Conservation (phyloP, 2,797 vertebrate genomes). For the Anolis apletophallus region DNA sequence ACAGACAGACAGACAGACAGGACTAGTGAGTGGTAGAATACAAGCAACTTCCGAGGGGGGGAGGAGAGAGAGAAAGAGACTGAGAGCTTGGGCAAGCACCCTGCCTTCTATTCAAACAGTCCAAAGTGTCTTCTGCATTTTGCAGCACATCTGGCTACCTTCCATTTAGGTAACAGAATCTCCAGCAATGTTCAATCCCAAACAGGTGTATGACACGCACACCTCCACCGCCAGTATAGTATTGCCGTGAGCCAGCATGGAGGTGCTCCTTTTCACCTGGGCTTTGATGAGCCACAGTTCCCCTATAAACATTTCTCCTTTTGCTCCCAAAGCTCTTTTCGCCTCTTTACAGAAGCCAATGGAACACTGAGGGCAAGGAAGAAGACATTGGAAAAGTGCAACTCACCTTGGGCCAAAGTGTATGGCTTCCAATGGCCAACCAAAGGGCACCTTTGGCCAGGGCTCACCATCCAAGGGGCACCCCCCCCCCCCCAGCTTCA, state of each 20-base stretch:
- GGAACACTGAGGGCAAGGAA: no score
- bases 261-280: not conserved
- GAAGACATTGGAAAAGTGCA: not conserved
- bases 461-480: not conserved
- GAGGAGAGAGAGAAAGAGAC: not conserved
- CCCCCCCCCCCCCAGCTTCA: not conserved
- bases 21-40: not conserved
- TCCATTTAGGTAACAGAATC: not conserved
- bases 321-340: slow-evolving; percentile 1
- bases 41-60: not conserved
- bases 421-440: not conserved
- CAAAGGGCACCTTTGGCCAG: not conserved
- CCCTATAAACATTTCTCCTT: not conserved
- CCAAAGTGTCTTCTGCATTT: not conserved
- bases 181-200: not conserved
- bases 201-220: no score
- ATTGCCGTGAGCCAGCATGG: not conserved
- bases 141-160: not conserved
- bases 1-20: no score
- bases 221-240: not conserved
- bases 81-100: no score
- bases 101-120: not conserved
- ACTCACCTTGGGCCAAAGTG: not conserved
- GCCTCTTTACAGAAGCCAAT: not conserved
- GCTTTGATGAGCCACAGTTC: not conserved